Base-by-base conservation (phyloP, 2,888 invertebrate genomes). In the Sepioteuthis lessoniana region DNA sequence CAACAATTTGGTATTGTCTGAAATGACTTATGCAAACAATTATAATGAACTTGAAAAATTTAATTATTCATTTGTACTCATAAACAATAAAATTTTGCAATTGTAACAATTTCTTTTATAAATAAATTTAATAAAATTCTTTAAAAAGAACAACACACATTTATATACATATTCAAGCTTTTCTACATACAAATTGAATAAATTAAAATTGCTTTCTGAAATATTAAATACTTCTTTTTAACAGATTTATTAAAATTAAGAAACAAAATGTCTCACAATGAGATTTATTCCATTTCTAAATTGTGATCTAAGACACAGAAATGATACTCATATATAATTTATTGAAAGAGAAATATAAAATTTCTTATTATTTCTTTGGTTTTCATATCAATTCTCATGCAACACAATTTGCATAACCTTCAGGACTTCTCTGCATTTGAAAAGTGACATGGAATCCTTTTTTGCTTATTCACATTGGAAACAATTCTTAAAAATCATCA, bases 31-130 rank as follows among this genome's bases (percentile, higher is more conserved):
- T 21, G 60, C 8, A 60, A 31, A 8, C 55, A 60, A 5, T 31
- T 55, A 28, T 55, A 55, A 55, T 55, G 76, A 76, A 76, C 35
- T n/a, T n/a, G 19, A 35, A 35, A 76, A 76, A 4, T 4, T 10
- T n/a, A 76, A 76, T n/a, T n/a, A 76, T 76, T n/a, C n/a, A 76
- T n/a, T 76, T 76, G 76, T 76, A n/a, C 16, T n/a, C 76, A 76
- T n/a, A n/a, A n/a, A 76, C 19, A 76, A 76, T 16, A 76, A 60
- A 28, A 31, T n/a, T 76, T 76, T 35, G 76, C n/a, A 76, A 35
- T 76, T 35, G 76, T 76, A 76, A 76, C 35, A 35, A 76, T 76
- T 76, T 76, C 31, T 60, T 76, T 76, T 35, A 76, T 76, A 76
- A 76, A 76, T 76, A 76, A 76, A 76, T 76, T 76, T 76, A 7